A percentile compares a stretch with the other conserved stretches of the same genome.
Evolutionary conservation across 2,113 vertebrate species (phyloP).

Genomic region (Amphiprion percula): DNA sequence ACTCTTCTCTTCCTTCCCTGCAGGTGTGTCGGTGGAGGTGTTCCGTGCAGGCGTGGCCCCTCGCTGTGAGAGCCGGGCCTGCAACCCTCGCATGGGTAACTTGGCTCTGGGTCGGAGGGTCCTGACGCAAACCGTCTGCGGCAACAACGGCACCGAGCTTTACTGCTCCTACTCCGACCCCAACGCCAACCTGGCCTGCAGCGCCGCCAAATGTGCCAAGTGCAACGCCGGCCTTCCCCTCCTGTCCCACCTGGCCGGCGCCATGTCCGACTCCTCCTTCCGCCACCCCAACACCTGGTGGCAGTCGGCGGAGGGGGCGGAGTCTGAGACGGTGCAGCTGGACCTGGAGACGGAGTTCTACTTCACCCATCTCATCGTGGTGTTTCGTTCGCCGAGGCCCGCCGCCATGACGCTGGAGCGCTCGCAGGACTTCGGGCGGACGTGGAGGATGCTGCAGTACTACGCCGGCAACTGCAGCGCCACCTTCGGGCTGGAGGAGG

Average conservation of each 20-base stretch:
- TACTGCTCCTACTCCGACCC: constrained; percentile 87
- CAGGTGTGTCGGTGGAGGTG: constrained; percentile 76
- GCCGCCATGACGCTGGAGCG: constrained; percentile 95
- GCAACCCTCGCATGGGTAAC: constrained; percentile 97
- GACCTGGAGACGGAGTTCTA: constrained; percentile 95
- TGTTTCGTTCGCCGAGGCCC: constrained; percentile 94
- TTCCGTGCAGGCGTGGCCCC: constrained; percentile 76
- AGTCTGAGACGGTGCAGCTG: constrained; percentile 89
- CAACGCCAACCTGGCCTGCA: constrained; percentile 77
- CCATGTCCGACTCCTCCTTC: constrained; percentile 97
- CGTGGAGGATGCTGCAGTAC: constrained; percentile 93
- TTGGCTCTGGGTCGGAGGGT: constrained; percentile 90
- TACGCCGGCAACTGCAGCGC: constrained; percentile 92
- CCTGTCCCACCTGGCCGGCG: constrained; percentile 88
- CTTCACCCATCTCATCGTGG: constrained; percentile 95
- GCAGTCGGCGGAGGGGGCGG: constrained; percentile 89
- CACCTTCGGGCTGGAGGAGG: constrained; percentile 88
- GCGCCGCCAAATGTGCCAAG: constrained; percentile 82
- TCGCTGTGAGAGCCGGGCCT: constrained; percentile 90
- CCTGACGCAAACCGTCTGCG: constrained; percentile 90
- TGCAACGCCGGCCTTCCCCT: constrained; percentile 86
- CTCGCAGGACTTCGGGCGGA: constrained; percentile 93
- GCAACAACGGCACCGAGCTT: constrained; percentile 84
- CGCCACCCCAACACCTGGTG: constrained; percentile 94
- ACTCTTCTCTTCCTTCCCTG: not conserved